Percentiles rank a stretch among this genome's conserved stretches.
These are phyloP conservation scores for Tarsius wallacei DNA, from an alignment of 2,797 vertebrate genomes.

Conservation along the genomic window DNA sequence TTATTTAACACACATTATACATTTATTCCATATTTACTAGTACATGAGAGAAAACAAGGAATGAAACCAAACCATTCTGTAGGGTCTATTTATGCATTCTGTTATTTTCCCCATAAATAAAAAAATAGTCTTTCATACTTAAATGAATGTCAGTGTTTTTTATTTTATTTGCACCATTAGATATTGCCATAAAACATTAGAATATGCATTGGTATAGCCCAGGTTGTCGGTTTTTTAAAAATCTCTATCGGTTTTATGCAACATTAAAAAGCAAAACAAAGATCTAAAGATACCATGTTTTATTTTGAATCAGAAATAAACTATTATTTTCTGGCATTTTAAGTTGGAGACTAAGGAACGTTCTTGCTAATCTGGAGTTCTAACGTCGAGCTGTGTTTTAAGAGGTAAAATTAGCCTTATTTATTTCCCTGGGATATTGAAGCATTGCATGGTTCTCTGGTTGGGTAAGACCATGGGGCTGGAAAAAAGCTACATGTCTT, in stretches of 20 bases:
- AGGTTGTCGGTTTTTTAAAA: not conserved
- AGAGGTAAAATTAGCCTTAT: not conserved
- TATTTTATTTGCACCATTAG: not conserved
- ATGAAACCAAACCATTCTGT: not conserved
- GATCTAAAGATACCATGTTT: not conserved
- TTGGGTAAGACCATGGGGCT: fast-evolving
- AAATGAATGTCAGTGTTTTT: not conserved
- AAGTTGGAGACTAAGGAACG: not conserved
- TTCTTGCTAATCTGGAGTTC: not conserved
- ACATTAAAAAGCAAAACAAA: not conserved
- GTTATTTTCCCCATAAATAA: not conserved
- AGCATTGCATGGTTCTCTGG: fast-evolving
- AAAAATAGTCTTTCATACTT: not conserved
- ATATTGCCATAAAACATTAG: not conserved
- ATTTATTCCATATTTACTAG: not conserved
- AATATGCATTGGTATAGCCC: fast-evolving
- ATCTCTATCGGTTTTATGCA: not conserved
- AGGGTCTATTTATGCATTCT: not conserved
- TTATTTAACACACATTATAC: not conserved
- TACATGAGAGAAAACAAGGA: not conserved
- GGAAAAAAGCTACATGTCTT: no score
- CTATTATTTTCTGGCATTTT: not conserved
- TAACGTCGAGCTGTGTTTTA: not conserved
- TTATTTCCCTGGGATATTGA: not conserved
- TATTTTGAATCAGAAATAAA: not conserved